These are phyloP conservation scores for Atrichornis clamosus DNA, from an alignment of 2,113 vertebrate species.

Conservation along the genomic window DNA sequence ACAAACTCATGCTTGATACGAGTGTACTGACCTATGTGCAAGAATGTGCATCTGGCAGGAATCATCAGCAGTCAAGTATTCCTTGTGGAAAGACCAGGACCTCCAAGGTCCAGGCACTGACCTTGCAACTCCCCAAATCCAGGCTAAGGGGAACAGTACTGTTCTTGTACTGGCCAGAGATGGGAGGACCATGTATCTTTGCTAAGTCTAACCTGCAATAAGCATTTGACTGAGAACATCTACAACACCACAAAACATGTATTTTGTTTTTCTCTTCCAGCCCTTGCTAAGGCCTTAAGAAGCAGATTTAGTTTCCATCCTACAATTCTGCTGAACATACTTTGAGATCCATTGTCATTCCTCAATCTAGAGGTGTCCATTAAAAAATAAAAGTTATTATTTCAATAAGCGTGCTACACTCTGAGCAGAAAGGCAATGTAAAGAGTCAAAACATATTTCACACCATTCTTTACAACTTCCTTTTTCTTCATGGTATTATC, in stretches of 20 bases:
- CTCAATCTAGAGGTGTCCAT: neutral
- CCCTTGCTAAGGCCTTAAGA: neutral
- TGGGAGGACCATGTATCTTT: rapidly evolving
- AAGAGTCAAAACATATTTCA: neutral
- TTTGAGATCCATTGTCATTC: neutral
- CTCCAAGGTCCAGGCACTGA: neutral
- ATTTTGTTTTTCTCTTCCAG: neutral
- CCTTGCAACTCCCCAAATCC: neutral
- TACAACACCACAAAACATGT: neutral
- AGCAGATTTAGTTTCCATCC: neutral
- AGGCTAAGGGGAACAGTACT: neutral
- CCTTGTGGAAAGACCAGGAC: neutral
- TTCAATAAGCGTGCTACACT: neutral
- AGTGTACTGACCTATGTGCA: neutral
- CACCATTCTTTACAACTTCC: neutral
- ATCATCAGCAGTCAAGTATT: neutral
- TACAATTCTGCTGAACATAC: neutral
- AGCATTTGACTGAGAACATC: neutral
- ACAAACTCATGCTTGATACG: neutral
- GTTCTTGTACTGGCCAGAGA: neutral
- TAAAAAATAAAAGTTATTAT: neutral
- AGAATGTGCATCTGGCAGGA: neutral
- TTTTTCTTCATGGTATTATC: neutral
- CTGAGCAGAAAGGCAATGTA: neutral
- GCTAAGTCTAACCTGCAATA: neutral